These are phyloP conservation scores for Leptinotarsa defecta DNA, from an alignment of 1,140 invertebrate species.

Conservation along the genomic window DNA sequence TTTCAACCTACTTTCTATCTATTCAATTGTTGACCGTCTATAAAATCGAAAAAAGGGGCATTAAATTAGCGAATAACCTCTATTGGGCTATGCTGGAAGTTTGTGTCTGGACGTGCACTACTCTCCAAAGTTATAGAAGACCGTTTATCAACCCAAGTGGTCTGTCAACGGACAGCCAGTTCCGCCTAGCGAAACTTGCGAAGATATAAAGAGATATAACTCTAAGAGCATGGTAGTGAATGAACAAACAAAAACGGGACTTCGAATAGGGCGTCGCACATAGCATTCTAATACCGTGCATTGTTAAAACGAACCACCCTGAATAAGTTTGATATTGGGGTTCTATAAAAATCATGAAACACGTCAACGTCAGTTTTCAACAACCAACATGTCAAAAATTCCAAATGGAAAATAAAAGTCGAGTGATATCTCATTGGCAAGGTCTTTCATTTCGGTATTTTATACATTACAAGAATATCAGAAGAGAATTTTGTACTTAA, in stretches of 20 bases:
- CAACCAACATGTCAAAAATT: too few species aligned
- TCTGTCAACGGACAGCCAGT: slow-evolving; percentile 29
- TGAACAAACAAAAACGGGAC: neutral
- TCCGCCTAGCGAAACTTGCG: slow-evolving; percentile 24
- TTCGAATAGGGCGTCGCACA: too few species aligned
- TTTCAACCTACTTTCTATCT: slow-evolving; percentile 17
- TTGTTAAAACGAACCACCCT: too few species aligned
- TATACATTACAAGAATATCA: too few species aligned
- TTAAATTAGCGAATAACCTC: slow-evolving; percentile 28
- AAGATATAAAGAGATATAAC: slow-evolving; percentile 18
- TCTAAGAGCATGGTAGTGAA: neutral
- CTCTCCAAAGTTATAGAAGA: slow-evolving; percentile 25
- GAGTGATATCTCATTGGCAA: too few species aligned
- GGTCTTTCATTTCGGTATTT: too few species aligned
- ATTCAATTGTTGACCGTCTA: slow-evolving; percentile 6
- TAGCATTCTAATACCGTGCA: too few species aligned
- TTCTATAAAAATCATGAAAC: too few species aligned
- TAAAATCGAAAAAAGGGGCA: slow-evolving; percentile 18
- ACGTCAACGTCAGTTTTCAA: too few species aligned
- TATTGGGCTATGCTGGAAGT: slow-evolving; percentile 13
- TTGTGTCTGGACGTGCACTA: slow-evolving; percentile 20
- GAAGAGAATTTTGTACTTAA: too few species aligned
- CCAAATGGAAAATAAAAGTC: too few species aligned
- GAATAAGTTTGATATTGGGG: too few species aligned
- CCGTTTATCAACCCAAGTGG: slow-evolving; percentile 28